A percentile compares a stretch with the other conserved stretches of the same genome.
Conservation (phyloP, 37 sponge, comb jelly and placozoan species). For the Lycopodina hypogea region DNA sequence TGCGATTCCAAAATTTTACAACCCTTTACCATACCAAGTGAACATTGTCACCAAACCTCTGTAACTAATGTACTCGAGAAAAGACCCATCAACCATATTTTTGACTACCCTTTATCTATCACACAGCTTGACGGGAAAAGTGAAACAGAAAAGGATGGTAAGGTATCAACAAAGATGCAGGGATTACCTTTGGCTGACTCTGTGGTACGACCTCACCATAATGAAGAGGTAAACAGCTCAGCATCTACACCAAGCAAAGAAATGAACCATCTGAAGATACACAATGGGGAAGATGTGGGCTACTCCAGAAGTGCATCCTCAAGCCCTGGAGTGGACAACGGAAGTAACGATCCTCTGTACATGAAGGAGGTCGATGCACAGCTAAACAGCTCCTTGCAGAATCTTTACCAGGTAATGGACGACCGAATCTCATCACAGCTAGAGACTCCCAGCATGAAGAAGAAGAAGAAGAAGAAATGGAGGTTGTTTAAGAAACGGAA, state of each 20-base stretch:
- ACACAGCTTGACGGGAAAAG: background rate
- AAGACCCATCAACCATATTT: background rate
- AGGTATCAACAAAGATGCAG: too few relatives aligned
- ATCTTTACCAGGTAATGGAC: too few relatives aligned
- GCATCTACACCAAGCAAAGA: too few relatives aligned
- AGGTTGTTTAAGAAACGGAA: background rate
- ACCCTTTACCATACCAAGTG: background rate
- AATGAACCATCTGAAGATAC: too few relatives aligned
- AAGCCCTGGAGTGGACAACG: background rate
- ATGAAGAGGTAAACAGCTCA: too few relatives aligned
- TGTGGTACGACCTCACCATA: too few relatives aligned
- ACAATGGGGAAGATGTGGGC: background rate
- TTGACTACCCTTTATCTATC: background rate
- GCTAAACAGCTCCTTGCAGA: too few relatives aligned
- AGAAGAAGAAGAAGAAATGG: slow-evolving; percentile 26
- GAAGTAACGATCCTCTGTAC: background rate
- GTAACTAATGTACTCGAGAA: background rate
- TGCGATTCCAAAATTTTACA: background rate
- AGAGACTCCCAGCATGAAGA: background rate
- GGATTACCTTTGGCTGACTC: too few relatives aligned
- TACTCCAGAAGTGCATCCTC: background rate
- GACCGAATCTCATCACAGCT: background rate
- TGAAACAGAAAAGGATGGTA: background rate
- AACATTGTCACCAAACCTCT: background rate
- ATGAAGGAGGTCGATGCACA: background rate